Percentiles rank a stretch among this genome's conserved stretches.
phyloP scores from a whole-genome alignment of 2,797 vertebrate genomes.

The Lepus townsendii region DNA sequence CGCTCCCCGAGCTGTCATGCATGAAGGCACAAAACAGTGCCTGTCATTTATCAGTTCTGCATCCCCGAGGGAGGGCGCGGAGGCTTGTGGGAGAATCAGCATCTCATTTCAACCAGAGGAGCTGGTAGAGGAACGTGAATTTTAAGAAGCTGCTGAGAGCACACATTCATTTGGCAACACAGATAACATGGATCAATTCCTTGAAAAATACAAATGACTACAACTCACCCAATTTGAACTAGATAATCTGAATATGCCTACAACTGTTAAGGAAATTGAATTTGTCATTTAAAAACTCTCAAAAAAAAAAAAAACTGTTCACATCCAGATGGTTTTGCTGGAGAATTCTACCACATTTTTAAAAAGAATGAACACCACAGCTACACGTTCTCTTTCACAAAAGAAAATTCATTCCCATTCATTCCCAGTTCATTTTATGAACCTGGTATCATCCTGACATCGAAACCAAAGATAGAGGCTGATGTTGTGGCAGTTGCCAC shows the following conservation, averaged over 20 bases:
- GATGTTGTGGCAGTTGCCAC: no score
- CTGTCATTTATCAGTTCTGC: neutral
- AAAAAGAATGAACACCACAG: slow-evolving; percentile 23
- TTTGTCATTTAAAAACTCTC: slow-evolving; percentile 51
- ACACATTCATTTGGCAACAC: neutral
- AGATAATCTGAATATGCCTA: slow-evolving; percentile 30
- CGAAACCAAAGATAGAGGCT: neutral
- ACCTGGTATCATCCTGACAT: neutral
- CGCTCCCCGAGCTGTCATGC: neutral
- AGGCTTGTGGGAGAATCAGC: neutral
- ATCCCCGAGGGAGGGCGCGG: neutral
- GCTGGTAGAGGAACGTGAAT: neutral
- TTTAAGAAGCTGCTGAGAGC: slow-evolving; percentile 31
- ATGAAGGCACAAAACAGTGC: neutral
- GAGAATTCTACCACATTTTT: slow-evolving; percentile 57
- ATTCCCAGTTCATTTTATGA: neutral
- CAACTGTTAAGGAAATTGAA: slow-evolving; percentile 59
- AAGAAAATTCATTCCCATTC: neutral
- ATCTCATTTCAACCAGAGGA: slow-evolving; percentile 1
- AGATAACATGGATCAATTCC: slow-evolving; percentile 28
- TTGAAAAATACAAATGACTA: slow-evolving; percentile 54
- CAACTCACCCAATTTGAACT: slow-evolving; percentile 29
- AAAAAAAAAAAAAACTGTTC: slow-evolving; percentile 33
- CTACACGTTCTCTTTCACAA: neutral
- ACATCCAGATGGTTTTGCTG: slow-evolving; percentile 39